Evolutionary conservation across 1,140 invertebrate genomes (phyloP), one percentile per base, ranked within the genome.

Genomic region (Drosophila persimilis): DNA sequence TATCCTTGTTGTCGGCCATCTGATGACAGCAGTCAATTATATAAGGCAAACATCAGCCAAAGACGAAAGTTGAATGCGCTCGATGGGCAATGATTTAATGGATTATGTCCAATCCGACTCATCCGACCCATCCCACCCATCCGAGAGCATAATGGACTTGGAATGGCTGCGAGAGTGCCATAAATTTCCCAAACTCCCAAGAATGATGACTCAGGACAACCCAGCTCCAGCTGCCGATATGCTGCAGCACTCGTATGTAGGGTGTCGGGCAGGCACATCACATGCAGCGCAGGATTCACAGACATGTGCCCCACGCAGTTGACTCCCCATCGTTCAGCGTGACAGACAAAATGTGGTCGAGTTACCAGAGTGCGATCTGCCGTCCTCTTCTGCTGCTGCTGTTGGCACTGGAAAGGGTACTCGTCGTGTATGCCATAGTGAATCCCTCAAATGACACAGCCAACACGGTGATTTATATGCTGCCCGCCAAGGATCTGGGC

Each of bases 401-500:
- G 17, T 6, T 61, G 2, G 13, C 0, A 24, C 31, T 31, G 39
- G n/a, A 4, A 9, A 6, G 51, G 51, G 61, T 35, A 3, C 35
- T 39, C 11, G 11, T 4, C 35, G 47, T 39, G 6, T 31, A 8
- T 2, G 60, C 24, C 26, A 90, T 90, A 26, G 80, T 90, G 5
- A 90, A 85, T 72, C 89, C 78, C 2, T 39, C 76, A 8, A 80
- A 88, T 41, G 74, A 90, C 6, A 72, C 90, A 2, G 81, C 83
- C 48, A 76, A 79, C 51, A 77, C 73, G 55, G 83, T 90, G 24
- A 85, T 91, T 29, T 89, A 88, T 52, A 75, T 90, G 73, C 59
- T 78, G 41, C 72, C 76, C 2, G 65, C 54, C 6, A 77, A 73
- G 51, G 80, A 81, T 6, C 26, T 88, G 13, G 89, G 80, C 1